Base-by-base conservation (phyloP, 2,888 invertebrate species). In the Cerastis rubricosa region DNA sequence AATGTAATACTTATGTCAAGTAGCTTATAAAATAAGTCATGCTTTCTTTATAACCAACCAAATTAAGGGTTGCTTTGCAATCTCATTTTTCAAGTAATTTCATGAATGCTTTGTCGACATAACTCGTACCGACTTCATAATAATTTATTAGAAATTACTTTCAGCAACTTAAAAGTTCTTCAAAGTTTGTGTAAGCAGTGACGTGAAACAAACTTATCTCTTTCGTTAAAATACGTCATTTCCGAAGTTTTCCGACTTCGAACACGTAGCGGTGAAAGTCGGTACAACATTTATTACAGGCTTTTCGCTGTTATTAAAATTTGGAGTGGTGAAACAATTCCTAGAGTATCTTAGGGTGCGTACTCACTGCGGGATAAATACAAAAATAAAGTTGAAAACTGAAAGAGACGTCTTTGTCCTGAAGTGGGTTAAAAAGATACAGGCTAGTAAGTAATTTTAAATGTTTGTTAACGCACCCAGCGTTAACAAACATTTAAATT, bases 141-240 rank as follows among this genome's bases (percentile, higher is more conserved):
- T 64, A 61, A 59, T 35, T 61, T 61, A 25, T 64, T 25, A 43
- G 17, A 64, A 43, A 43, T 25, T 43, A 43, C n/a, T 64, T 64
- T 64, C 61, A 19, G 61, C 35, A 35, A 25, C 43, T 64, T 43
- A 43, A 45, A 64, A 69, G 47, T 72, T 79, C 43, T 17, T 22
- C 14, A n/a, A 75, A 61, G 11, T 29, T 19, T 35, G 29, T 7
- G 17, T 40, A 25, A 43, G 17, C 43, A 64, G 17, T 47, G 67
- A 68, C 51, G 54, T 17, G 35, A 29, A 74, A 65, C 49, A 70
- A 82, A 81, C 70, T 83, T 78, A 68, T 54, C 43, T 54, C 67
- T 75, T 79, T 61, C 17, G 35, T 25, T 51, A 57, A 74, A 74
- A 59, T 57, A 54, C 72, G 64, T 64, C 11, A 78, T 47, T 71